Evolutionary conservation across 2,888 invertebrate species (phyloP).

Genomic region (Dione vanillae): DNA sequence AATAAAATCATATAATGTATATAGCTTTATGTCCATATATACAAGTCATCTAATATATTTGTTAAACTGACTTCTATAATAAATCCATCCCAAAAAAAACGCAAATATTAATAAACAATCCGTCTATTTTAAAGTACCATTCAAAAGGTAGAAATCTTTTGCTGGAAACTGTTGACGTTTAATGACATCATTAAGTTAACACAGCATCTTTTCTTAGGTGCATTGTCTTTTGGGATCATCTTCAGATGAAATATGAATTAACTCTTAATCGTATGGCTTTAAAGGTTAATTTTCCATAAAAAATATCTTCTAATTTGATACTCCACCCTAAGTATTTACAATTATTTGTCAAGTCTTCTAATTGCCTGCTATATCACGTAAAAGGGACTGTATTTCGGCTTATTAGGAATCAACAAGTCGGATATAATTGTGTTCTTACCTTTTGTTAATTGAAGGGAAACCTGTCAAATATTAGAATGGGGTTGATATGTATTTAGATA

Average conservation of each 20-base stretch:
- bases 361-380: conserved; percentile 66
- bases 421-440: conserved; percentile 45
- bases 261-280: conserved; percentile 13
- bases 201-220: conserved; percentile 66
- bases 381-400: conserved; percentile 62
- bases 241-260: conserved; percentile 30
- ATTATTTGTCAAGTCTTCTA: conserved; percentile 73
- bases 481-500: conserved; percentile 8
- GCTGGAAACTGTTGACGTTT: conserved; percentile 65
- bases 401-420: conserved; percentile 57
- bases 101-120: conserved; percentile 41
- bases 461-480: conserved; percentile 35
- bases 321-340: conserved; percentile 61
- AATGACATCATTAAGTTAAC: conserved; percentile 76
- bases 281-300: conserved; percentile 44
- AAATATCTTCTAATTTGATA: conserved; percentile 46
- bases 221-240: conserved; percentile 60
- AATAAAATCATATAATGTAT: too few species aligned
- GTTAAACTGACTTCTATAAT: not conserved
- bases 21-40: too few species aligned
- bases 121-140: conserved; percentile 50
- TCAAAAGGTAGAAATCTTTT: conserved; percentile 58
- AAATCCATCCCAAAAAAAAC: not conserved
- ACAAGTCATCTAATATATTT: too few species aligned
- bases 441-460: conserved; percentile 39